phyloP scores from a whole-genome alignment of 1,140 invertebrate species.

The Batillaria attramentaria region DNA sequence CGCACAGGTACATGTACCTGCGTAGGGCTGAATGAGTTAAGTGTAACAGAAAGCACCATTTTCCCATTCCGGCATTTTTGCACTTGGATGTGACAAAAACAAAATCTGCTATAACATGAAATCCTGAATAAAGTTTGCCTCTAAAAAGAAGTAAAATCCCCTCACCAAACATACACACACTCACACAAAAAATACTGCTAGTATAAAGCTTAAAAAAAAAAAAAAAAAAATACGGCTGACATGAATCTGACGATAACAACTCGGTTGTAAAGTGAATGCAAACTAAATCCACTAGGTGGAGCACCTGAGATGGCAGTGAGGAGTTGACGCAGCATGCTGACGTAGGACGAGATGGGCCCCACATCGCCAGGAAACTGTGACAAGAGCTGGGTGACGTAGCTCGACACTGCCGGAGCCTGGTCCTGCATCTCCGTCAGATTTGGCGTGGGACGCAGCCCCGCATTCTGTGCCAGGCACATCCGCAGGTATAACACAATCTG shows the following conservation, averaged over 20 bases:
- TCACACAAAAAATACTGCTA: background rate
- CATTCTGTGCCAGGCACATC: slow-evolving; percentile 77
- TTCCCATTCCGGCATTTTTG: too few species aligned
- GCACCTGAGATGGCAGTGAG: slow-evolving; percentile 75
- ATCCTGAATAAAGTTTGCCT: background rate
- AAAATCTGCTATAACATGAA: background rate
- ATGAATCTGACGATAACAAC: too few species aligned
- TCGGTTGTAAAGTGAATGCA: background rate
- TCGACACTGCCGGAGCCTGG: slow-evolving; percentile 59
- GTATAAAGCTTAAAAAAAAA: background rate
- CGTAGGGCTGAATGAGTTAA: too few species aligned
- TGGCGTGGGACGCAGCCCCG: slow-evolving; percentile 62
- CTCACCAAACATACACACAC: background rate
- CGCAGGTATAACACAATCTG: slow-evolving; percentile 85
- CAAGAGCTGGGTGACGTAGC: slow-evolving; percentile 71
- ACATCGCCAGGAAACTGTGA: slow-evolving; percentile 72
- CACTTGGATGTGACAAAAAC: background rate
- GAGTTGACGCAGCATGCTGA: slow-evolving; percentile 78
- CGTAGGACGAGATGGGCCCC: slow-evolving; percentile 77
- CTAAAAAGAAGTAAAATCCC: background rate
- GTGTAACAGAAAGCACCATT: too few species aligned
- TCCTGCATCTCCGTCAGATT: slow-evolving; percentile 51
- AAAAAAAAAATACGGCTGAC: background rate
- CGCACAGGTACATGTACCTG: too few species aligned
- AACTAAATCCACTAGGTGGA: background rate